Percentiles rank a stretch among this genome's conserved stretches.
Conservation (phyloP, 1,140 invertebrate genomes). For the Adelges cooleyi region DNA sequence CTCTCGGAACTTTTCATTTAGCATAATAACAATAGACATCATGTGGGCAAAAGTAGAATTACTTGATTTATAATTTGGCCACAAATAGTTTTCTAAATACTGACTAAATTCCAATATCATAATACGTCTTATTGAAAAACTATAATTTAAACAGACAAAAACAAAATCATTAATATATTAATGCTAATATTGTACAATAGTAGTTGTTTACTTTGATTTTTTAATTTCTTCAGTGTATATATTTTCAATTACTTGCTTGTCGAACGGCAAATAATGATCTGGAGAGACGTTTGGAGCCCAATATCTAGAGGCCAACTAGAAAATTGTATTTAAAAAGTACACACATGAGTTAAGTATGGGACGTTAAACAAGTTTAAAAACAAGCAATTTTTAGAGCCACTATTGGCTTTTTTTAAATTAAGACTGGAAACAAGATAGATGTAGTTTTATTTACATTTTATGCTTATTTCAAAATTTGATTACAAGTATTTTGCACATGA, state of each 20-base stretch:
- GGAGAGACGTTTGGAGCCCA: constrained; percentile 67
- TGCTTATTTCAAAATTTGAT: no score
- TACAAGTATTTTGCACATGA: no score
- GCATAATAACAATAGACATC: constrained; percentile 91
- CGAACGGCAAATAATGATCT: constrained; percentile 54
- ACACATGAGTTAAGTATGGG: not conserved
- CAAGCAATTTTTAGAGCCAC: no score
- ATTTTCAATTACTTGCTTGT: constrained; percentile 62
- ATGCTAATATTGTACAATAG: not conserved
- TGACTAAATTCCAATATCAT: constrained; percentile 96
- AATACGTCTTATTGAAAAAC: constrained; percentile 73
- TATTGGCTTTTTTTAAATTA: no score
- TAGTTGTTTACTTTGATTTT: constrained; percentile 51
- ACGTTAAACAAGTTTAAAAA: constrained; percentile 27
- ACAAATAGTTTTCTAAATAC: constrained; percentile 92
- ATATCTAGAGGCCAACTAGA: constrained; percentile 71
- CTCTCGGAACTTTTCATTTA: constrained; percentile 98
- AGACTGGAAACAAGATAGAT: no score
- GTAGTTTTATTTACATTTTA: no score
- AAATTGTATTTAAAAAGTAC: constrained; percentile 25
- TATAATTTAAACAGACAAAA: constrained; percentile 38
- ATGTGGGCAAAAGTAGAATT: constrained; percentile 66
- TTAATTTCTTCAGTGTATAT: constrained; percentile 71
- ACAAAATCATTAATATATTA: not conserved
- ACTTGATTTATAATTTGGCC: constrained; percentile 78